Conservation (phyloP, 2,797 vertebrate genomes). For the Leptodactylus fallax region DNA sequence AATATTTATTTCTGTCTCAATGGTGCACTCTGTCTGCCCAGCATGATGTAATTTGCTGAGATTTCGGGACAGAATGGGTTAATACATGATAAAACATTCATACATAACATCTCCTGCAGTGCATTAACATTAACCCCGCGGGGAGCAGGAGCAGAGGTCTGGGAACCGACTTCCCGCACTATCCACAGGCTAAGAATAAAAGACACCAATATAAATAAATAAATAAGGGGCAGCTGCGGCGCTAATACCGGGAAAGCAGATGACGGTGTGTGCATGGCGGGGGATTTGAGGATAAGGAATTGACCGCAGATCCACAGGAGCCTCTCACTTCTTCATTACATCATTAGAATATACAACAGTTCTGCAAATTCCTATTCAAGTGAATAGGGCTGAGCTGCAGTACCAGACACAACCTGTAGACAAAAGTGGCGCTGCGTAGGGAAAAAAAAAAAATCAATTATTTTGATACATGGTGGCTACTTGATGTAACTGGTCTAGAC, state of each 20-base stretch:
- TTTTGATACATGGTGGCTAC: too few relatives aligned
- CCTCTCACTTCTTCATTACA: not conserved
- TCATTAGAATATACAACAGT: too few relatives aligned
- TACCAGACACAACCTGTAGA: too few relatives aligned
- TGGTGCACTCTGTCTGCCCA: not conserved
- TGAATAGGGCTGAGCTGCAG: too few relatives aligned
- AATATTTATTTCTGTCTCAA: constrained; percentile 17
- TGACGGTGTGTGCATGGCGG: not conserved
- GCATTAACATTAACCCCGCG: constrained; percentile 46
- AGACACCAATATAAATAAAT: constrained; percentile 15
- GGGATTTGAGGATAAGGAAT: not conserved
- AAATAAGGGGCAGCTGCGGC: not conserved
- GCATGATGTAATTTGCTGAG: not conserved
- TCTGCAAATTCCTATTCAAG: too few relatives aligned
- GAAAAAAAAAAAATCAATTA: too few relatives aligned
- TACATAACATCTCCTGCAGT: constrained; percentile 24
- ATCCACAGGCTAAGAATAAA: not conserved
- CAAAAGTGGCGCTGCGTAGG: too few relatives aligned
- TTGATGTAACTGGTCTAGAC: too few relatives aligned
- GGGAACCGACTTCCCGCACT: not conserved
- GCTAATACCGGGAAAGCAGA: not conserved
- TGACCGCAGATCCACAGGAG: not conserved
- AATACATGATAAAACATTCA: constrained; percentile 22
- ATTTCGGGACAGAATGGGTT: not conserved
- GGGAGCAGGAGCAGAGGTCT: constrained; percentile 25